phyloP scores from a whole-genome alignment of 2,113 vertebrate species.

The Myiopsitta monachus region DNA sequence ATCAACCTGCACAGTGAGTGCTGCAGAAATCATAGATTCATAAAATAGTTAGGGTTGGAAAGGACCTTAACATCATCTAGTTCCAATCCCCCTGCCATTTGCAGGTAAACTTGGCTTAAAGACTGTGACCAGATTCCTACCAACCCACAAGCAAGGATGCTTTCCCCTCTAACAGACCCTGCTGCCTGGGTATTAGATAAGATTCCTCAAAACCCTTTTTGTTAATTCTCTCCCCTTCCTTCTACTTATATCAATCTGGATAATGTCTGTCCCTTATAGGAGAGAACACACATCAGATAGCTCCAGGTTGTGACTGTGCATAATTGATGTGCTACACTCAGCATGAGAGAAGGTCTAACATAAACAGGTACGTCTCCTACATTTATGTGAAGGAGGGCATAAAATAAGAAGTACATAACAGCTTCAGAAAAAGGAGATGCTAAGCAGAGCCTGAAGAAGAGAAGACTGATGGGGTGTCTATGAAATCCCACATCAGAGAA shows the following conservation, averaged over 20 bases:
- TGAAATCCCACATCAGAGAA: not conserved
- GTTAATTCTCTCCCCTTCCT: not conserved
- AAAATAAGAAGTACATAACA: constrained; percentile 9
- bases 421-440: not conserved
- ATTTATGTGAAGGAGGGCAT: not conserved
- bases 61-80: not conserved
- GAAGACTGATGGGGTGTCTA: not conserved
- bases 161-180: not conserved
- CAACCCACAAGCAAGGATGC: accelerated
- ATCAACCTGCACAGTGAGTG: not conserved
- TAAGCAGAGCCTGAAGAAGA: not conserved
- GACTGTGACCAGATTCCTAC: not conserved
- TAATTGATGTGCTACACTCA: not conserved
- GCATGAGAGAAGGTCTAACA: not conserved
- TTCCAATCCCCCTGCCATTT: not conserved
- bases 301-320: not conserved
- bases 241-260: not conserved
- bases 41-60: not conserved
- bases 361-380: not conserved
- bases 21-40: not conserved
- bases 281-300: not conserved
- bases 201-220: not conserved
- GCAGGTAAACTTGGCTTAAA: not conserved
- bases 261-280: not conserved
- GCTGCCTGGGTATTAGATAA: not conserved